Conservation (phyloP, 2,113 vertebrate genomes). For the Paralichthys olivaceus region DNA sequence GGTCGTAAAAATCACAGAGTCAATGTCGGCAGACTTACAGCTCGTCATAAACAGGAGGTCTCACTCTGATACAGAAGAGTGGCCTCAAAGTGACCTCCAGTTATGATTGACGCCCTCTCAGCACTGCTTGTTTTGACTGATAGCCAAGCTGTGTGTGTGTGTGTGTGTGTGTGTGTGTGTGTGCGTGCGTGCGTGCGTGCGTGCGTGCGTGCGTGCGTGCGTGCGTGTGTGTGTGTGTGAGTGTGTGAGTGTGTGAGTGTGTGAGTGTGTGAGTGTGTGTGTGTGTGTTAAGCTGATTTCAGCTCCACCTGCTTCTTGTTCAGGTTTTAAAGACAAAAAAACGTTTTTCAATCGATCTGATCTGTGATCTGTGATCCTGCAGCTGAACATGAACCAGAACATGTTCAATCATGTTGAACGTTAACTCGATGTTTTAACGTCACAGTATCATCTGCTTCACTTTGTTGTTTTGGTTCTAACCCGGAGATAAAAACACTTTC, state of each 20-base stretch:
- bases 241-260: too few species aligned
- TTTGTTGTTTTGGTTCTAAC: background rate
- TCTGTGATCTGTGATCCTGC: background rate
- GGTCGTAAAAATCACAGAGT: slow-evolving; percentile 55
- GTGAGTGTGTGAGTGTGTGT: background rate
- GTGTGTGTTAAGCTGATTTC: background rate
- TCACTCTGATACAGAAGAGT: slow-evolving; percentile 29
- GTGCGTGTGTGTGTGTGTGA: slow-evolving; percentile 4
- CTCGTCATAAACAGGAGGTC: slow-evolving; percentile 45
- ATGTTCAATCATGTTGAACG: fast-evolving
- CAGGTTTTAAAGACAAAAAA: background rate
- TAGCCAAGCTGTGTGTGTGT: slow-evolving; percentile 23
- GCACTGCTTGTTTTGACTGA: slow-evolving; percentile 33
- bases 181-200: background rate
- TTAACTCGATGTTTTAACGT: background rate
- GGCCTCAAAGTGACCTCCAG: slow-evolving; percentile 57
- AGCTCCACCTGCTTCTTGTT: background rate
- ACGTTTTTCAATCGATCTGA: background rate
- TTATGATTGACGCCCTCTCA: slow-evolving; percentile 37
- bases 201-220: background rate
- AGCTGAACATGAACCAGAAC: background rate
- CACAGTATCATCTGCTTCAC: background rate
- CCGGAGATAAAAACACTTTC: background rate
- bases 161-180: too few species aligned
- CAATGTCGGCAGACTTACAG: slow-evolving; percentile 56